These are phyloP conservation scores for Tortrix viridana DNA, from an alignment of 2,888 invertebrate species.

Conservation along the genomic window DNA sequence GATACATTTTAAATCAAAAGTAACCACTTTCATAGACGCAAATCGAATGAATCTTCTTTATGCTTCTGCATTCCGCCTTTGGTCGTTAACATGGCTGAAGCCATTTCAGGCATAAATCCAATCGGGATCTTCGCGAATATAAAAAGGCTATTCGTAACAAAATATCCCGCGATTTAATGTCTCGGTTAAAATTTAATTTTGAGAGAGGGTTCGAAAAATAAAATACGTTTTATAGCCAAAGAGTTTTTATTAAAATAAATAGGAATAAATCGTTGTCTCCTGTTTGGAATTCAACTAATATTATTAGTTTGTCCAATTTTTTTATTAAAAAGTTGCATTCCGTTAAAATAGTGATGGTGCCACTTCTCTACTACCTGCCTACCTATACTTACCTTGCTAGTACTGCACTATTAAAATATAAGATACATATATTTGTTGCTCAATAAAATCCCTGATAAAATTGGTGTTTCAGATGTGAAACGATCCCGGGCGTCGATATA, in stretches of 20 bases:
- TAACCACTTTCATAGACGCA: constrained; percentile 9
- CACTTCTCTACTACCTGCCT: no score
- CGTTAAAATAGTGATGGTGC: no score
- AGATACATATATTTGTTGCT: neutral
- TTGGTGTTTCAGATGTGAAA: constrained; percentile 16
- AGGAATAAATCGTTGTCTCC: no score
- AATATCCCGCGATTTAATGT: constrained; percentile 31
- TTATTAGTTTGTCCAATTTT: no score
- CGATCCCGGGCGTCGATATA: constrained; percentile 15
- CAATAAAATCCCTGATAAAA: neutral
- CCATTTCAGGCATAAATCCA: constrained; percentile 38
- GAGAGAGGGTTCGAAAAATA: constrained; percentile 9
- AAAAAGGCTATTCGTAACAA: constrained; percentile 39
- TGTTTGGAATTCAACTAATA: no score
- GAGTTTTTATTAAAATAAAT: neutral
- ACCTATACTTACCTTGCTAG: no score
- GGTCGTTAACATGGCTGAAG: constrained; percentile 49
- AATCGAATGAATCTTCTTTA: constrained; percentile 46
- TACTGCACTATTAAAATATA: no score
- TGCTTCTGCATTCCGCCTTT: constrained; percentile 46
- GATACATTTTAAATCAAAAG: constrained; percentile 4
- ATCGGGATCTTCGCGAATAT: constrained; percentile 41
- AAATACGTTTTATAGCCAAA: constrained; percentile 17
- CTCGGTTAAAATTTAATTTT: constrained; percentile 32
- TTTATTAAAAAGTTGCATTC: no score